A percentile compares a stretch with the other conserved stretches of the same genome.
These are phyloP conservation scores for Cataglyphis hispanica DNA, from an alignment of 1,140 invertebrate genomes.

Conservation along the genomic window DNA sequence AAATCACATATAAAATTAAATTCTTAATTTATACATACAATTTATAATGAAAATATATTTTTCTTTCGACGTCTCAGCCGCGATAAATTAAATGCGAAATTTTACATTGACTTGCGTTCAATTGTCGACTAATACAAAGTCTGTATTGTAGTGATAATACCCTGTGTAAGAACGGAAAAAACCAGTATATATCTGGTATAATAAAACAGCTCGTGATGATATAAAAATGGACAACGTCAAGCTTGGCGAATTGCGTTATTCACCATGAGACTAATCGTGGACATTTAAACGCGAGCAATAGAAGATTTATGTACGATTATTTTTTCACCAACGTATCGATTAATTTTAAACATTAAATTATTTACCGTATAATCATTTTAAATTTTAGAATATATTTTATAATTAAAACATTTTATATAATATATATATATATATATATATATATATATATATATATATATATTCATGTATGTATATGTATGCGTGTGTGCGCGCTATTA, in stretches of 20 bases:
- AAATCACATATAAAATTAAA: no score
- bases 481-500: background rate
- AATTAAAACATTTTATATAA: no score
- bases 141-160: background rate
- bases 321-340: background rate
- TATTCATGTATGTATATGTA: no score
- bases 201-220: background rate
- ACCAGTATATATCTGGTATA: background rate
- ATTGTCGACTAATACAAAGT: background rate
- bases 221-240: background rate
- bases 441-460: no score
- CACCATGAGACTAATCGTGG: background rate
- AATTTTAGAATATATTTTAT: background rate
- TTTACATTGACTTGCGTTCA: background rate
- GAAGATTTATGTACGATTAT: background rate
- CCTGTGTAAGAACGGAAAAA: background rate
- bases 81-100: background rate
- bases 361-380: background rate
- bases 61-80: background rate
- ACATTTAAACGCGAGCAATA: background rate
- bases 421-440: no score
- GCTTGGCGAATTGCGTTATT: background rate
- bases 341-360: background rate
- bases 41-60: no score
- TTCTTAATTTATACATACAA: no score